phyloP scores from a whole-genome alignment of 2,888 invertebrate genomes.

The Emmelina monodactyla region DNA sequence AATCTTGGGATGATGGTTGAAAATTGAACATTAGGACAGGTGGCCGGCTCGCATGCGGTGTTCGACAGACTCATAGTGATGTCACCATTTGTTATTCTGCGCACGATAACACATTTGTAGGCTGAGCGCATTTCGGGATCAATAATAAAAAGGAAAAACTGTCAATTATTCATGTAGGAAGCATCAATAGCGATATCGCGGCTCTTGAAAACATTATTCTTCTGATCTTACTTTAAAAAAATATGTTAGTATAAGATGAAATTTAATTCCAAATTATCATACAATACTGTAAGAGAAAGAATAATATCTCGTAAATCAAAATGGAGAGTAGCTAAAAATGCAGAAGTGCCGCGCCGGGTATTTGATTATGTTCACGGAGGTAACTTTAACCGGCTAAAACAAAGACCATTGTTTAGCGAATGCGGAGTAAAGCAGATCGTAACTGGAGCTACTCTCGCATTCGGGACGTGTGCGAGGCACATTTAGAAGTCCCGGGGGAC shows the following conservation, averaged over 20 bases:
- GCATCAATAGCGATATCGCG: too few species aligned
- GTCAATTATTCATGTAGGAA: too few species aligned
- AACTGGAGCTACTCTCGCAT: constrained; percentile 49
- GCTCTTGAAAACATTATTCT: too few species aligned
- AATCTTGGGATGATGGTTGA: constrained; percentile 18
- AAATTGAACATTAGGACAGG: constrained; percentile 23
- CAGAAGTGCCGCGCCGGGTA: too few species aligned
- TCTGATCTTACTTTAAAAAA: too few species aligned
- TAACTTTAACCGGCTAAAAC: constrained; percentile 47
- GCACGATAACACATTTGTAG: constrained; percentile 33
- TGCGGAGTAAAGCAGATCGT: constrained; percentile 39
- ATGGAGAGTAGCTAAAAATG: too few species aligned
- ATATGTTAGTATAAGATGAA: too few species aligned
- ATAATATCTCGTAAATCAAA: too few species aligned
- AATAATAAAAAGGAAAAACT: background rate
- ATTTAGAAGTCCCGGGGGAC: constrained; percentile 59
- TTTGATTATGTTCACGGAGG: constrained; percentile 34
- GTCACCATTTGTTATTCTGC: constrained; percentile 56
- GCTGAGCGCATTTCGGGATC: constrained; percentile 24
- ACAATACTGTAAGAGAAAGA: too few species aligned
- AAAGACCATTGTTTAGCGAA: constrained; percentile 54
- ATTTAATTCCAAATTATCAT: too few species aligned
- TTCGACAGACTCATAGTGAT: constrained; percentile 39
- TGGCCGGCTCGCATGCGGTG: constrained; percentile 21
- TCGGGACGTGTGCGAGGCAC: constrained; percentile 56